These are phyloP conservation scores for Alentia gelatinosa DNA, from an alignment of 2,888 invertebrate species.

Conservation along the genomic window DNA sequence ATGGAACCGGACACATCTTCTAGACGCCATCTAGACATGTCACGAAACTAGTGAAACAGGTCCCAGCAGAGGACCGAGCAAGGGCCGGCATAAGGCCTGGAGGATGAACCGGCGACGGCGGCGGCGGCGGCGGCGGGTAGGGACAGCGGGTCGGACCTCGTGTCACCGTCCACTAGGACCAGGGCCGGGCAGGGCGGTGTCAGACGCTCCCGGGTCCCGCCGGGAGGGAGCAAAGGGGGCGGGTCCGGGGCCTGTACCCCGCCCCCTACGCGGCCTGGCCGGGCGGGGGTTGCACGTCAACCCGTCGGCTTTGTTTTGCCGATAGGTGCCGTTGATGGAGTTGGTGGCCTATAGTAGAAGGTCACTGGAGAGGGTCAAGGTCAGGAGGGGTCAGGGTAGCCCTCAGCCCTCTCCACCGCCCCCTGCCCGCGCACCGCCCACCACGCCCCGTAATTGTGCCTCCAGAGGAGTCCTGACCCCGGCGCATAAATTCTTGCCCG, in stretches of 20 bases:
- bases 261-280: background rate
- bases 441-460: constrained; percentile 35
- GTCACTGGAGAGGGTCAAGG: constrained; percentile 27
- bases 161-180: background rate
- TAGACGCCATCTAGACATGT: too few species aligned
- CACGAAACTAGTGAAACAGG: too few species aligned
- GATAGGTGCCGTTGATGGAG: background rate
- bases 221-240: background rate
- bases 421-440: constrained; percentile 11
- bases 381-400: constrained; percentile 27
- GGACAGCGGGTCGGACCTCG: background rate
- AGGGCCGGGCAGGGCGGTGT: background rate
- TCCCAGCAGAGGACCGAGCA: too few species aligned
- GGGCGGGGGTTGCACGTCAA: background rate
- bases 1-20: too few species aligned
- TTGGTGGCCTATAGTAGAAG: constrained; percentile 13
- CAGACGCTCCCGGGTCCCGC: background rate
- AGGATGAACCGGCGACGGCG: background rate
- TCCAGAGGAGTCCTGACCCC: background rate
- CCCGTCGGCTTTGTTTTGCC: background rate
- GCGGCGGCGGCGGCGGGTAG: background rate
- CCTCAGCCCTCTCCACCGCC: constrained; percentile 15
- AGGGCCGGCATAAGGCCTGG: background rate
- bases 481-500: constrained; percentile 8
- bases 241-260: background rate